Conservation (phyloP, 2,797 vertebrate genomes). For the Presbytis comata region DNA sequence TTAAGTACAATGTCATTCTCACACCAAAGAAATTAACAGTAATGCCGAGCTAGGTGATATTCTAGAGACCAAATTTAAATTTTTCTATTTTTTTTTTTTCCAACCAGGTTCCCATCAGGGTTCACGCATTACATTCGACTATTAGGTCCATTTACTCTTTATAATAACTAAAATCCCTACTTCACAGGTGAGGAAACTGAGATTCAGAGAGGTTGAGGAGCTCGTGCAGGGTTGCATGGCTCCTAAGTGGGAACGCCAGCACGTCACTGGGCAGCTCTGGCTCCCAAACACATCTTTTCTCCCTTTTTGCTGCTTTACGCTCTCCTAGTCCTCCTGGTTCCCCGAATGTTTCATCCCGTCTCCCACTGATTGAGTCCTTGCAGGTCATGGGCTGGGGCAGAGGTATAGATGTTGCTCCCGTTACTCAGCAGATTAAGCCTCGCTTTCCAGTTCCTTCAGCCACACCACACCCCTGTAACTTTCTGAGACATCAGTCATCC, state of each 20-base stretch:
- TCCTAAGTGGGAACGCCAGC: neutral
- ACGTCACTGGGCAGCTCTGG: neutral
- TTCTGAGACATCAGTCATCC: neutral
- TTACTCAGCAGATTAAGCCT: neutral
- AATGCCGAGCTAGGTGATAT: no score
- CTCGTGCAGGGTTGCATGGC: neutral
- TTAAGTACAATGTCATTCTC: no score
- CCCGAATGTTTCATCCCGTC: neutral
- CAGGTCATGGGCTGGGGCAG: neutral
- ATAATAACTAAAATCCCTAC: neutral
- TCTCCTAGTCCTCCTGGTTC: neutral
- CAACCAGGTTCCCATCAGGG: neutral
- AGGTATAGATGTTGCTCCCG: neutral
- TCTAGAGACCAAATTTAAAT: neutral
- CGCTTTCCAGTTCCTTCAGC: neutral
- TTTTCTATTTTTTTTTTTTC: neutral
- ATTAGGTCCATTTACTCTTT: neutral
- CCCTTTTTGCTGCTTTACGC: no score
- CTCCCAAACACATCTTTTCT: neutral
- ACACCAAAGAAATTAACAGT: neutral
- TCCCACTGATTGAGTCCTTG: neutral
- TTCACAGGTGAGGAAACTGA: neutral
- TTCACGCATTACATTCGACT: rapidly evolving
- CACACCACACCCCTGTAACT: neutral
- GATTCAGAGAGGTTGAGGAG: neutral